These are phyloP conservation scores for Hycleus cichorii DNA, from an alignment of 1,140 invertebrate genomes.

Conservation along the genomic window DNA sequence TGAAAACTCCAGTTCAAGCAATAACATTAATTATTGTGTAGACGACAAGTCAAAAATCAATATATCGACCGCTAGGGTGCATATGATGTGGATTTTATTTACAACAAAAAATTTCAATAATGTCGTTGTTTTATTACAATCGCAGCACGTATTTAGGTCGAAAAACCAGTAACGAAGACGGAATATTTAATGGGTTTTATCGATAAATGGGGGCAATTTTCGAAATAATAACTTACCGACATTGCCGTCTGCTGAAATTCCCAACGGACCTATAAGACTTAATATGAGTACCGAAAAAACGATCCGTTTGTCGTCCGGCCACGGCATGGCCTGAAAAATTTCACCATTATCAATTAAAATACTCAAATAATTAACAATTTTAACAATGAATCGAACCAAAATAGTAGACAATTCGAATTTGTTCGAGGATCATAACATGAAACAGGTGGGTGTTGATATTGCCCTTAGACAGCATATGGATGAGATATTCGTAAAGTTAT, in stretches of 20 bases:
- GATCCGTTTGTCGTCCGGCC: conserved; percentile 31
- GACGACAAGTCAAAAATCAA: not conserved
- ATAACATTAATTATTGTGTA: too few relatives aligned
- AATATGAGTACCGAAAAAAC: conserved; percentile 27
- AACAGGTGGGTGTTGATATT: conserved; percentile 17
- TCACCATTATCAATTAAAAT: conserved; percentile 2
- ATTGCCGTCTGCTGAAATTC: conserved; percentile 30
- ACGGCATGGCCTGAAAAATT: conserved; percentile 38
- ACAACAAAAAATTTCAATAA: not conserved
- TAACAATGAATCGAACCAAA: not conserved
- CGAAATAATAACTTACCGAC: conserved; percentile 30
- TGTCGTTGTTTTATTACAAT: not conserved
- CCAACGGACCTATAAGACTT: conserved; percentile 27
- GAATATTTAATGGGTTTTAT: not conserved
- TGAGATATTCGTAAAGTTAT: not conserved
- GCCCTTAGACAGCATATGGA: not conserved
- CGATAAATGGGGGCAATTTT: not conserved
- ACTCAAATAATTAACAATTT: not conserved
- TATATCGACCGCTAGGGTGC: not conserved
- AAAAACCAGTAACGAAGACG: too few relatives aligned
- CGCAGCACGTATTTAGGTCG: too few relatives aligned
- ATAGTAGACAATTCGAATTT: not conserved
- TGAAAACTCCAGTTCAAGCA: too few relatives aligned
- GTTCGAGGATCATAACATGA: not conserved
- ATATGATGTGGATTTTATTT: not conserved